Base-by-base conservation (phyloP, 2,888 invertebrate genomes). In the Harpalus rubripes region DNA sequence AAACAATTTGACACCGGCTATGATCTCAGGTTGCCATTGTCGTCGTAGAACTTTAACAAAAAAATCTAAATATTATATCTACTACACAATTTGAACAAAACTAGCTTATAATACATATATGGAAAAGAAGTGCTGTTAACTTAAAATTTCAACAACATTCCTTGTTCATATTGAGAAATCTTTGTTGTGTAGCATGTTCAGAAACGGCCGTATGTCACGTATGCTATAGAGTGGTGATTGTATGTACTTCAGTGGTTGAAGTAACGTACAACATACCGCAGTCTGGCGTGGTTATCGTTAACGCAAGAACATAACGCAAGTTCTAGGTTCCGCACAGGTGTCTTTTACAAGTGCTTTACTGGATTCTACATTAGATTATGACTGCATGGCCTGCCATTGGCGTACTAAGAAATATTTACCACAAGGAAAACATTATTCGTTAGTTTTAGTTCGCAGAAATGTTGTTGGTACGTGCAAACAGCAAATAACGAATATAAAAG, bases 291-390 rank as follows among this genome's bases (percentile, higher is more conserved):
- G 68, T 68, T 68, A 68, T 68, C 68, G 68, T 68, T 39, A 68
- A 32, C 68, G 63, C 18, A 63, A 63, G 32, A 32, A 59, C 59
- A 16, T 59, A 59, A 59, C 59, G 16, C 59, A 16, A 52, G 44
- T 52, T 52, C 44, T 52, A 52, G n/a, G 68, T 68, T 68, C 68
- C 68, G 68, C 68, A 39, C 68, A 68, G 68, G 68, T 68, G 68
- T 68, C 32, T 68, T 63, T 12, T 68, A 32, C 68, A 68, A 68
- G 68, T 68, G 68, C 68, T 68, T 68, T 68, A 68, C 68, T 39
- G 68, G 26, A 68, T 32, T 68, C 39, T 15, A 15, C 12, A 18
- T 26, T 63, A 39, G 68, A 68, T 68, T 39, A n/a, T 68, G 15
- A 68, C 44, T 52, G 68, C n/a, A 1, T 26, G 26, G 26, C 10